phyloP scores from a whole-genome alignment of 2,113 vertebrate species.

The Podarcis raffonei region DNA sequence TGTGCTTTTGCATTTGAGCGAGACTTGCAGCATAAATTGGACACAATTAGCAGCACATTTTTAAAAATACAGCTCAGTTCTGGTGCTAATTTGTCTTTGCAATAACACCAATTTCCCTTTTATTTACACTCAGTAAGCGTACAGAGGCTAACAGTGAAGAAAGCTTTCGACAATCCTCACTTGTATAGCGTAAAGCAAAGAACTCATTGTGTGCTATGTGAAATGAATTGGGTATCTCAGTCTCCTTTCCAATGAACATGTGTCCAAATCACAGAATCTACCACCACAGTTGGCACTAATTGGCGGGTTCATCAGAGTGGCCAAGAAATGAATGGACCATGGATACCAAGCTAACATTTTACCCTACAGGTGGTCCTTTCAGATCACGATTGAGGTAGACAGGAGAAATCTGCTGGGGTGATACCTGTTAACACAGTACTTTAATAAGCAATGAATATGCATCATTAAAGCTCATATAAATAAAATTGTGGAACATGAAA shows the following conservation, averaged over 20 bases:
- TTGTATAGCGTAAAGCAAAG: constrained; percentile 76
- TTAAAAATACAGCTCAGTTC: constrained; percentile 74
- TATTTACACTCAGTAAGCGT: constrained; percentile 75
- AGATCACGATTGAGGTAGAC: constrained; percentile 69
- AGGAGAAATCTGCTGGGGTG: constrained; percentile 67
- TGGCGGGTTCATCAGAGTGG: constrained; percentile 74
- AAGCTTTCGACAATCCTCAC: constrained; percentile 73
- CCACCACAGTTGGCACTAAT: constrained; percentile 79
- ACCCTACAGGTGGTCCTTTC: constrained; percentile 78
- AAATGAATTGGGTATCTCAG: constrained; percentile 75
- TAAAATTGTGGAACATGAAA: constrained; percentile 31
- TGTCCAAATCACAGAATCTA: constrained; percentile 76
- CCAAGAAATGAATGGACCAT: constrained; percentile 74
- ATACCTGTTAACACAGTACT: constrained; percentile 49
- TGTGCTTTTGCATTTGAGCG: constrained; percentile 73
- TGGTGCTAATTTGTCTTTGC: constrained; percentile 76
- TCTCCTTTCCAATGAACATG: constrained; percentile 74
- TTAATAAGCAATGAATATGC: constrained; percentile 41
- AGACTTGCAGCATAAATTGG: constrained; percentile 73
- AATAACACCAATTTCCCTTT: constrained; percentile 75
- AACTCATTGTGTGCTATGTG: constrained; percentile 72
- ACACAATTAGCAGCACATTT: constrained; percentile 75
- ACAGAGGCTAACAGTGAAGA: constrained; percentile 73
- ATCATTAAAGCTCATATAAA: constrained; percentile 39
- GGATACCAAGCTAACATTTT: constrained; percentile 76